Evolutionary conservation across 2,113 vertebrate genomes (phyloP), one percentile per base, ranked within the genome.

Genomic region (Macrotis lagotis): DNA sequence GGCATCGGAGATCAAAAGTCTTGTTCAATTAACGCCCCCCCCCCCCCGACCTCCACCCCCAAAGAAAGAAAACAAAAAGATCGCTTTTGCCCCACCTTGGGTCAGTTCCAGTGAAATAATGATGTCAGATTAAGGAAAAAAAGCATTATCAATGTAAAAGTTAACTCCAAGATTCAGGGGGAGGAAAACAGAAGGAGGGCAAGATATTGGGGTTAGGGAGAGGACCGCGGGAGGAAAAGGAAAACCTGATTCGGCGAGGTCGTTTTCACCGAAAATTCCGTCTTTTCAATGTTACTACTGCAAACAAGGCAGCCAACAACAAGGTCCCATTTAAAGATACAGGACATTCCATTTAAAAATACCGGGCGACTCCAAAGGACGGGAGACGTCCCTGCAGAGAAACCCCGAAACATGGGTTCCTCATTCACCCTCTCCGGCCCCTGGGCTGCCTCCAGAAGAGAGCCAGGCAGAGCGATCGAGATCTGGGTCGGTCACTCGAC

Each of bases 91-190:
- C 51, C 31, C 55, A 50, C 90, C 91, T 52, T n/a, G 74, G 8
- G 93, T 92, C 93, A 91, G 50, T 93, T 97, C 93, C 89, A 55
- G 95, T 28, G 26, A 90, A 90, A 90, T 49, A 89, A 88, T 91
- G 51, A 96, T 83, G 66, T 83, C n/a, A 83, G 66, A n/a, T 44
- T n/a, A 74, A 6, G n/a, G n/a, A 19, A 16, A 4, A 66, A 16
- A 16, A 0, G 0, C 14, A 83, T 22, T 83, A 44, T 83, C 16
- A 22, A 74, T n/a, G n/a, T 83, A 83, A 83, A 83, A 83, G 66
- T 83, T 83, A 83, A 83, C n/a, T 83, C n/a, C n/a, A 1, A 24
- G 66, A 11, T 83, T 44, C 66, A 44, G 66, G 66, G 37, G 44
- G 19, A 44, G n/a, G 4, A 83, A 83, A 48, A 59, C 10, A 89